Base-by-base conservation (phyloP, 2,888 invertebrate species). In the Limnephilus marmoratus region DNA sequence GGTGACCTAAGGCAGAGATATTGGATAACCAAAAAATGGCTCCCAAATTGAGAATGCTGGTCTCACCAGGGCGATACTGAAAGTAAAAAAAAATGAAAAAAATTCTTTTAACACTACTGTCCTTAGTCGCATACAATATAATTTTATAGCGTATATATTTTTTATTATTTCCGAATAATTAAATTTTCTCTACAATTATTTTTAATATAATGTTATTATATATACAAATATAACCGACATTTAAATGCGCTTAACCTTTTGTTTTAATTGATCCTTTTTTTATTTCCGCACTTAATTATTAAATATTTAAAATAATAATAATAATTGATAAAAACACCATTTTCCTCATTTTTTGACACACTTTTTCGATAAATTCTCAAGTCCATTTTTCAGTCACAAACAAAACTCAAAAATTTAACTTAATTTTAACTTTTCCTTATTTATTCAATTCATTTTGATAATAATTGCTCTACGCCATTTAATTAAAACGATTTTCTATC, bases 401-500 rank as follows among this genome's bases (percentile, higher is more conserved):
- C 68, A 68, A 68, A 68, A 68, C 68, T 68, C 68, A 68, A 68
- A 68, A 1, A 68, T 9, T 68, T 68, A 68, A 68, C 9, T n/a
- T 68, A 68, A 68, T 9, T 4, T 68, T 68, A 68, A 24, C 24
- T 9, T n/a, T 68, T 68, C n/a, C 24, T 68, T 68, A 24, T 68
- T 5, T 24, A 24, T 68, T 68, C 24, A 68, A 68, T 9, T 68
- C 24, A 68, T 24, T 68, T 68, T 68, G 24, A 24, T 68, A 68
- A 83, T 41, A 83, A 83, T 37, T 83, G 9, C 83, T 34, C 82
- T 83, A 34, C 82, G 82, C 82, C 18, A 31, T 83, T 34, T 83
- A 31, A 41, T 41, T 83, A 24, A 13, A 18, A 83, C 34, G 83
- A 83, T 83, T 83, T 83, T 41, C 83, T 83, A 83, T 83, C 83